Evolutionary conservation across 2,888 invertebrate species (phyloP), one percentile per base, ranked within the genome.

Genomic region (Hipparchia sbordonii): DNA sequence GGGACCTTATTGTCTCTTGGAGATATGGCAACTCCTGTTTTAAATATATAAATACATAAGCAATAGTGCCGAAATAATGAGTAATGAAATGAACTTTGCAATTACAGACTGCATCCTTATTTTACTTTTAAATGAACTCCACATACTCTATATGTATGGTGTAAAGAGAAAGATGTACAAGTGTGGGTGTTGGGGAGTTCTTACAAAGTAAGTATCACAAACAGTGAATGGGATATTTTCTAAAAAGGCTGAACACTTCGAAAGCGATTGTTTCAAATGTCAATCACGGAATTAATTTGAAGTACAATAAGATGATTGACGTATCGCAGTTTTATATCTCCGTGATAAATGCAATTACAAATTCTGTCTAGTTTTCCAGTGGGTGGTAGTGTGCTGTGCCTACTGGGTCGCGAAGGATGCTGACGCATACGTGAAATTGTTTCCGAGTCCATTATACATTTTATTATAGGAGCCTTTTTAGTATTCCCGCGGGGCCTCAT

Each of bases 301-400:
- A 82, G 79, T 78, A 89, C 87, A 88, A 90, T 87, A 45, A 79
- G 82, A 82, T 87, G 88, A 89, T 88, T 88, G 88, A 87, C 87
- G 78, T 88, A 87, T 89, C 86, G 81, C 78, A 79, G 81, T 81
- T 76, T 82, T 76, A 77, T 80, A 88, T 87, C 88, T 82, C 74
- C 48, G 68, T 59, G 73, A 74, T 74, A 76, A 62, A 74, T 74
- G 74, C 72, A 74, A 73, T 75, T 76, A 70, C 72, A 63, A 76
- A 72, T 76, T 76, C 66, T 71, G 67, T 68, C 74, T 56, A 76
- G 61, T 77, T 78, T 75, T 76, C 70, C 75, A 74, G 85, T 85
- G 84, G 86, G 86, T 84, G 85, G 85, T 75, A 71, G 71, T 78
- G 70, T 72, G 52, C 33, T 60, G 52, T 13, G 60, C 8, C 6